phyloP scores from a whole-genome alignment of 2,797 vertebrate species.

The Acanthornis magna region DNA sequence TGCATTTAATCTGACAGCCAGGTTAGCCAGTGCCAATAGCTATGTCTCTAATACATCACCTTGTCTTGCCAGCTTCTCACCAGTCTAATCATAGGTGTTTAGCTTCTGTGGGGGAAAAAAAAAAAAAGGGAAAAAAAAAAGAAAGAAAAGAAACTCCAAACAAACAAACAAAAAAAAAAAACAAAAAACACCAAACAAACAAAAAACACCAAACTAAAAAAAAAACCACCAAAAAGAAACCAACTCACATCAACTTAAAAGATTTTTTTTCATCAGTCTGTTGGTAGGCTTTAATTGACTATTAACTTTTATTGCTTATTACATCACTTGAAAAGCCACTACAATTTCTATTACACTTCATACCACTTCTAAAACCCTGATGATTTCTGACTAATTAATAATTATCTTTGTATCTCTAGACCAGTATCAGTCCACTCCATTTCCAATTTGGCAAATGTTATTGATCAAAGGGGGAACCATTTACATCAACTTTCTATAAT shows the following conservation, averaged over 20 bases:
- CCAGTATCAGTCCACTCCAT: background rate
- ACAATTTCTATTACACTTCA: slow-evolving; percentile 7
- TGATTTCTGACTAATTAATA: slow-evolving; percentile 30
- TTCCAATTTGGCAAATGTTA: background rate
- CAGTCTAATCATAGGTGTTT: background rate
- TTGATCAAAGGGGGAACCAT: slow-evolving; percentile 23
- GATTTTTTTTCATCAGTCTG: background rate
- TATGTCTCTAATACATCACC: background rate
- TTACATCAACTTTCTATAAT: background rate
- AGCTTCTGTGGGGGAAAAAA: too few relatives aligned
- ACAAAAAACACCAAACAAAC: too few relatives aligned
- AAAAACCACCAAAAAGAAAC: too few relatives aligned
- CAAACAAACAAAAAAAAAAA: too few relatives aligned
- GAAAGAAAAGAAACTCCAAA: too few relatives aligned
- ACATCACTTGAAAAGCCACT: slow-evolving; percentile 24
- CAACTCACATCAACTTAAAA: background rate
- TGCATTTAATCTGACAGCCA: background rate
- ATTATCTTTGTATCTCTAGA: background rate
- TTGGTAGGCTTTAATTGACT: background rate
- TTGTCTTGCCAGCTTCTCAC: background rate
- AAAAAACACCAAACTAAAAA: too few relatives aligned
- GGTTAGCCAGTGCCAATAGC: background rate
- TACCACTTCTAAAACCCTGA: slow-evolving; percentile 9
- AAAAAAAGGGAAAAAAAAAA: too few relatives aligned
- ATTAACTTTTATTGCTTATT: slow-evolving; percentile 24